Evolutionary conservation across 92 coral and sea anemone genomes (phyloP).

Genomic region (Phymanthus crucifer): DNA sequence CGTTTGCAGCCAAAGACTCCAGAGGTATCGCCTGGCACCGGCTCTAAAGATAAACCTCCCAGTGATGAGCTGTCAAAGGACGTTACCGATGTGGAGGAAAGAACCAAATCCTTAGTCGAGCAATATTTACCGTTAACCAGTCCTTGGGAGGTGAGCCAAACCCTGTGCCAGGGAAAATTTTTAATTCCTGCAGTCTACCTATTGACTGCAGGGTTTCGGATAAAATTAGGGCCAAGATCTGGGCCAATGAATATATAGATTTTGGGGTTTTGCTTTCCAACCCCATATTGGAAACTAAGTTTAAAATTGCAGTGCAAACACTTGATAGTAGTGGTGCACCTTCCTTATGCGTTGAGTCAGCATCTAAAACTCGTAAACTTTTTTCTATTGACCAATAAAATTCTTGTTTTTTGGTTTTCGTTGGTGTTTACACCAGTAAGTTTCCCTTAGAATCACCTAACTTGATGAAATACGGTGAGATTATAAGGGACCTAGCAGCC

Average conservation of each 20-base stretch:
- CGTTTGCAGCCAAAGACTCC: background rate
- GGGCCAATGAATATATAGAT: constrained; percentile 31
- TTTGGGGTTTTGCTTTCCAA: constrained; percentile 22
- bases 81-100: background rate
- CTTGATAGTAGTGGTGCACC: constrained; percentile 29
- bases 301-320: constrained; percentile 23
- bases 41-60: too few species aligned
- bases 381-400: constrained; percentile 37
- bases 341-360: constrained; percentile 25
- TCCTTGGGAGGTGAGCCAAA: constrained; percentile 3
- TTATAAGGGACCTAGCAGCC: constrained; percentile 48
- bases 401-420: constrained; percentile 37
- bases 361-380: constrained; percentile 27
- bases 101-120: background rate
- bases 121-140: background rate
- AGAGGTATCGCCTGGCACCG: too few species aligned
- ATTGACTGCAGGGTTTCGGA: constrained; percentile 28
- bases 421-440: constrained; percentile 43
- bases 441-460: constrained; percentile 47
- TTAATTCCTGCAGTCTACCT: constrained; percentile 19
- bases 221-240: constrained; percentile 34
- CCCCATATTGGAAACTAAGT: constrained; percentile 26
- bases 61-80: too few species aligned
- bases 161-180: background rate
- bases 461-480: constrained; percentile 46